Base-by-base conservation (phyloP, 1,140 invertebrate species). In the Drosophila lini region DNA sequence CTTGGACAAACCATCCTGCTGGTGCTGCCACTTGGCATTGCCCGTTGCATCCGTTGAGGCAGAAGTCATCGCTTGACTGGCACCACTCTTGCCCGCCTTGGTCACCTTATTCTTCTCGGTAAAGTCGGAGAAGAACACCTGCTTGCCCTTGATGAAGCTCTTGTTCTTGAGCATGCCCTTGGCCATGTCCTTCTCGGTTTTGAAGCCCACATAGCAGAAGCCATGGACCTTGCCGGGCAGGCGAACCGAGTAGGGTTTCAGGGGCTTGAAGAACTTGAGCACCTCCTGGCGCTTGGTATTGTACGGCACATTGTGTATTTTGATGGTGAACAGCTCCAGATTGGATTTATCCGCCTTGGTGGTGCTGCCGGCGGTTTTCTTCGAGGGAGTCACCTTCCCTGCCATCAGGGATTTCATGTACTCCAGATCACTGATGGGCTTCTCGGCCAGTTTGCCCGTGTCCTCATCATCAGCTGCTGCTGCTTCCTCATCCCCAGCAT, bases 131-230 rank as follows among this genome's bases (percentile, higher is more conserved):
- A 96, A 93, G 73, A 94, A 94, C 44, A 96, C 91, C 74, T 95
- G 94, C 82, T 95, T 95, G 52, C 94, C 96, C 74, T 94, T 95
- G 94, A 97, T 94, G 92, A 98, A 98, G 90, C 97, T 96, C 93
- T 96, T 97, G 92, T 98, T 94, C 93, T 98, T 98, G 34, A 94
- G 93, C 69, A 99, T 92, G 6, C 96, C 98, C 88, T 97, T 95
- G 31, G 96, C 96, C 85, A 97, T 93, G 68, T 97, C 95, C 73
- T 95, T 95, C 83, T 98, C 96, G 2, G 95, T 96, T 92, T 96
- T 95, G 82, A 99, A 99, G 7, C 97, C 96, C 50, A 98, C 96
- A 94, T 96, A 99, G 34, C 97, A 98, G 74, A 98, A 96, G n/a
- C 97, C 96, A 88, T 95, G 95, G 6, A 96, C 93, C 81, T 96